A percentile compares a stretch with the other conserved stretches of the same genome.
Conservation (phyloP, 2,113 vertebrate species). For the Uria aalge region DNA sequence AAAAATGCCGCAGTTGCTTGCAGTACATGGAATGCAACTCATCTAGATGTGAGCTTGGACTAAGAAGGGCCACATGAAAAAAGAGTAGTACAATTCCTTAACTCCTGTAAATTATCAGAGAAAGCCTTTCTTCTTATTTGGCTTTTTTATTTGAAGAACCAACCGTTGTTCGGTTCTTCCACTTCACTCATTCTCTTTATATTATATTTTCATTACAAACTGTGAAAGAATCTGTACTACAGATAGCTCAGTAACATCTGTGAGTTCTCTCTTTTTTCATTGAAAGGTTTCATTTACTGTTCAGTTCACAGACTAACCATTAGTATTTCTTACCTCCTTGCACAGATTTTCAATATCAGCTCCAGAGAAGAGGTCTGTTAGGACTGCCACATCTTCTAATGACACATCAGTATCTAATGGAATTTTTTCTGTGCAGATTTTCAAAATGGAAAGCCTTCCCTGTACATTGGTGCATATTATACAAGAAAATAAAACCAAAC, state of each 20-base stretch:
- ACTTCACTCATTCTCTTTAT: background rate
- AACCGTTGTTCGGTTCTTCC: background rate
- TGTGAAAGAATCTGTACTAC: background rate
- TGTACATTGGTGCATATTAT: slow-evolving; percentile 38
- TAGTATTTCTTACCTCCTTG: slow-evolving; percentile 83
- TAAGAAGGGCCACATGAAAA: background rate
- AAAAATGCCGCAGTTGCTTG: background rate
- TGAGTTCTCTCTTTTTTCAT: background rate
- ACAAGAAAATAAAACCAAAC: background rate
- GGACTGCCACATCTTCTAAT: slow-evolving; percentile 77
- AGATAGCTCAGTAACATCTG: background rate
- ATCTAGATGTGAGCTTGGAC: background rate
- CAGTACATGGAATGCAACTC: background rate
- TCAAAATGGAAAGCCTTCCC: slow-evolving; percentile 86
- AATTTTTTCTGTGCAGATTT: slow-evolving; percentile 79
- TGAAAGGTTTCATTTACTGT: background rate
- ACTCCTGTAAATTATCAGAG: background rate
- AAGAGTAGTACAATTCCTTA: background rate
- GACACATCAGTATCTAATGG: slow-evolving; percentile 80
- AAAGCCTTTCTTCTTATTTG: background rate
- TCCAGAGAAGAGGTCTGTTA: slow-evolving; percentile 86
- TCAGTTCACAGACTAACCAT: background rate
- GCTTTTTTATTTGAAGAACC: background rate
- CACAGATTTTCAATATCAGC: slow-evolving; percentile 93
- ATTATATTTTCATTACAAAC: background rate